Base-by-base conservation (phyloP, 1,140 invertebrate genomes). In the Potamilus streckersoni region DNA sequence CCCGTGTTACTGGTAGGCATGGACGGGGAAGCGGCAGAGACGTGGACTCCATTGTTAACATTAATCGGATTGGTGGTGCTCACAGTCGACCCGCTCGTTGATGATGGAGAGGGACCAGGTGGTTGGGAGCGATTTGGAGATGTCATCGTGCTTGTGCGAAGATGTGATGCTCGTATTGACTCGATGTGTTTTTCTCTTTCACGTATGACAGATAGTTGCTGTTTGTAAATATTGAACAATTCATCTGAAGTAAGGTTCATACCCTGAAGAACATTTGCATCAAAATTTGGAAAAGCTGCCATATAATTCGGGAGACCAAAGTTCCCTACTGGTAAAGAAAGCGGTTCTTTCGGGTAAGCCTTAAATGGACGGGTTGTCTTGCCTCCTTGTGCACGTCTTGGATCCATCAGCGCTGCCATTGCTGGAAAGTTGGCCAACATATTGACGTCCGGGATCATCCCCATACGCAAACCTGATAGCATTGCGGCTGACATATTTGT, bases 271-370 rank as follows among this genome's bases (percentile, higher is more conserved):
- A 66, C 59, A 77, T 71, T 77, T 58, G 72, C 73, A 63, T 77
- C 75, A 73, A 77, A 72, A 27, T 71, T 77, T 56, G 75, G 65
- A 56, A 77, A 69, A 56, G 75, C 72, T 27, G 70, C 56, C 49
- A 77, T 56, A 69, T 77, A 77, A 23, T 77, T 63, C 17, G 75
- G 75, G 31, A 72, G 23, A 27, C 73, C 74, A 74, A 58, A 72
- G n/a, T 60, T 60, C 19, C 78, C 79, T 31, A 79, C 57, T 31
- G 78, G 76, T 17, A 81, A 60, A 17, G 78, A 62, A 58, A 83
- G 76, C 12, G 73, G 38, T 31, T 83, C 79, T 64, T 83, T 83
- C 12, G 82, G 82, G 62, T 83, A 83, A 17, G 82, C 78, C 74
- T 79, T 81, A 58, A 83, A 83, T 57, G 82, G 82, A 65, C 82